A percentile compares a stretch with the other conserved stretches of the same genome.
Evolutionary conservation across 1,140 invertebrate species (phyloP).

Genomic region (Metaphire vulgaris): DNA sequence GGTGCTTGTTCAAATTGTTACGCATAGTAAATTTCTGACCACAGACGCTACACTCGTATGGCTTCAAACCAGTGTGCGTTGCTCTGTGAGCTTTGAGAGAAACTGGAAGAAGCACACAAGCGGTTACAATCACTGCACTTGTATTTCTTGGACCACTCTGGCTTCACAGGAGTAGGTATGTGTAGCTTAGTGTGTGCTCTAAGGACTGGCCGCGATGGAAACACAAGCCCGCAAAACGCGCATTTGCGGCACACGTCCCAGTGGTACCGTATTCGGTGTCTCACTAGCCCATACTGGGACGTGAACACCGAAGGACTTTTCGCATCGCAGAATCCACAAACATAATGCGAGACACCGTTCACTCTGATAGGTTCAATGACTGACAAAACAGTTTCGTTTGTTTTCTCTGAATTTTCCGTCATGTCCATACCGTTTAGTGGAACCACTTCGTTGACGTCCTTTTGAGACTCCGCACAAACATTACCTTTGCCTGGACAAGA

Average conservation of each 20-base stretch:
- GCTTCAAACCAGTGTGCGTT: conserved; percentile 93
- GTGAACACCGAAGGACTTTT: not conserved
- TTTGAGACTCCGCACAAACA: not conserved
- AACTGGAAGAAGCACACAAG: conserved; percentile 93
- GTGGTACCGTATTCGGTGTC: not conserved
- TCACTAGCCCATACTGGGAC: not conserved
- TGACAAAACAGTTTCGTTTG: not conserved
- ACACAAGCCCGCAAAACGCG: not conserved
- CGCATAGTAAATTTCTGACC: conserved; percentile 84
- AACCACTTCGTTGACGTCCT: not conserved
- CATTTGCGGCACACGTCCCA: not conserved
- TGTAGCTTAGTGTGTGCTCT: conserved; percentile 11
- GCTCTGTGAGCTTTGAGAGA: conserved; percentile 96
- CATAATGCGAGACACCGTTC: not conserved
- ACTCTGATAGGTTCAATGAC: not conserved
- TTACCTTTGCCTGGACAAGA: not conserved
- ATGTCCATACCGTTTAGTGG: not conserved
- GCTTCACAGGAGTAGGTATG: not conserved
- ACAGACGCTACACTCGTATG: conserved; percentile 65
- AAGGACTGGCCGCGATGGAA: not conserved
- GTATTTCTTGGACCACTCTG: not conserved
- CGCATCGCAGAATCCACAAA: not conserved
- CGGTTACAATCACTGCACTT: conserved; percentile 66
- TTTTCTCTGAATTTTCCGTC: not conserved
- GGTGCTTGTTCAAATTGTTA: conserved; percentile 64